Evolutionary conservation across 1,140 invertebrate species (phyloP).

Genomic region (Ceratosolen fusciceps): DNA sequence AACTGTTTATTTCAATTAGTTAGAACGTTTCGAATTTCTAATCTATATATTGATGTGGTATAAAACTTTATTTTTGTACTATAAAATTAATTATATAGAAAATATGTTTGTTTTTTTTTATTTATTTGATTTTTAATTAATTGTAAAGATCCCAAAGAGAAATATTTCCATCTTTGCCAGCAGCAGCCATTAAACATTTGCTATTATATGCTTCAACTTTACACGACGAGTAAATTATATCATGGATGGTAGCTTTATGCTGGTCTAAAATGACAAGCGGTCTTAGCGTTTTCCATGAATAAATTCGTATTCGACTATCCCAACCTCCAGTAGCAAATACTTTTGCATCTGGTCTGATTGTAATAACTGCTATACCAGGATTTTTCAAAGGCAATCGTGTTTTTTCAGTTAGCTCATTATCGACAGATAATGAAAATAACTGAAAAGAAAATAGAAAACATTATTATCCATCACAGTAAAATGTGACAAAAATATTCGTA

Average conservation of each 20-base stretch:
- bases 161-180: conserved; percentile 79
- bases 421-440: conserved; percentile 62
- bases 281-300: conserved; percentile 83
- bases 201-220: conserved; percentile 77
- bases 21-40: too few species aligned
- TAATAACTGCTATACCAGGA: conserved; percentile 79
- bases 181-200: conserved; percentile 79
- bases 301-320: conserved; percentile 83
- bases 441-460: conserved; percentile 50
- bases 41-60: too few species aligned
- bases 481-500: conserved; percentile 9
- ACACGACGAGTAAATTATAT: conserved; percentile 77
- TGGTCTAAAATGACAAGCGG: conserved; percentile 82
- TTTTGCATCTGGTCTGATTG: conserved; percentile 80
- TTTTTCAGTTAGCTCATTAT: conserved; percentile 71
- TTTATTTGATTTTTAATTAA: conserved; percentile 56
- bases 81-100: conserved; percentile 41
- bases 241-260: conserved; percentile 77
- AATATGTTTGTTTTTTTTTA: conserved; percentile 45
- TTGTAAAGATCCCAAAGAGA: conserved; percentile 84
- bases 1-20: conserved; percentile 1
- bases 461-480: neutral
- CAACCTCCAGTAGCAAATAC: conserved; percentile 83
- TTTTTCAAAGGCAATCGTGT: conserved; percentile 77
- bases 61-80: too few species aligned